phyloP scores from a whole-genome alignment of 53 echinoderm and acorn worm species.

The Echinometra lucunter region DNA sequence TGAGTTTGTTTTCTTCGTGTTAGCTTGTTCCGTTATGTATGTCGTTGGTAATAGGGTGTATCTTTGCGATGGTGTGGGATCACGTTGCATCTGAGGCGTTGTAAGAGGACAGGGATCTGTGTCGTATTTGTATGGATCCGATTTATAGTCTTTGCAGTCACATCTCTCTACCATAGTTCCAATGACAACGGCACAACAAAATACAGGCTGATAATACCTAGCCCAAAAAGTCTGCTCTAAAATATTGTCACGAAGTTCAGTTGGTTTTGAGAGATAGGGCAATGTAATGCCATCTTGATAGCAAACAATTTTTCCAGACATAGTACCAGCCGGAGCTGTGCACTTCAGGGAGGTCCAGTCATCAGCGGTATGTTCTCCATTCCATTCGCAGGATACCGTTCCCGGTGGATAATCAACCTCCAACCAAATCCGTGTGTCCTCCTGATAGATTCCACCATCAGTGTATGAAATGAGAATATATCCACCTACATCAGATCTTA shows the following conservation, averaged over 20 bases:
- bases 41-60: no score
- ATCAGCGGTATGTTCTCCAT: background rate
- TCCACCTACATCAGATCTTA: no score
- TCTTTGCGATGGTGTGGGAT: no score
- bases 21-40: no score
- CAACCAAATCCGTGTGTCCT: no score
- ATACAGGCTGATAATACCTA: background rate
- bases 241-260: background rate
- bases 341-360: background rate
- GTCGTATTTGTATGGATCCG: background rate
- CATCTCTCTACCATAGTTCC: background rate
- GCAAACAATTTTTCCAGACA: background rate
- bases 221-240: background rate
- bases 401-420: background rate
- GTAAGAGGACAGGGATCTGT: background rate
- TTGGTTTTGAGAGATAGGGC: background rate
- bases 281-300: background rate
- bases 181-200: background rate
- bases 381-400: background rate
- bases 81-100: background rate
- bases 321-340: background rate
- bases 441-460: no score
- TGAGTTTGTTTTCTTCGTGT: background rate
- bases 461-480: no score
- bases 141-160: background rate